A percentile compares a stretch with the other conserved stretches of the same genome.
Conservation (phyloP, 2,797 vertebrate species). For the Emydoidea blandingii region DNA sequence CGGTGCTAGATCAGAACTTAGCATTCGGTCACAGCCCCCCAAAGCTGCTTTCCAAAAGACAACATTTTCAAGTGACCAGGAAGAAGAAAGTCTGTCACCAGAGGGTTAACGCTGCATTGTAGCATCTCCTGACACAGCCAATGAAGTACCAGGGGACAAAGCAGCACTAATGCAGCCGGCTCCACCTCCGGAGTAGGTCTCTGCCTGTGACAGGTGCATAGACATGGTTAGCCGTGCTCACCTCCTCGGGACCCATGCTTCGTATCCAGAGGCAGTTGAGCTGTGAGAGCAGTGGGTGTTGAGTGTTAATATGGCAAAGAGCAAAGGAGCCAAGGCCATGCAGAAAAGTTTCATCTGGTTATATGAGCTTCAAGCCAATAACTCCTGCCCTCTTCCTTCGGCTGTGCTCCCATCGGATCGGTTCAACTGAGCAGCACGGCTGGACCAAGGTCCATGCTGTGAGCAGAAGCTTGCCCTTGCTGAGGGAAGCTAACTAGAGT, state of each 20-base stretch:
- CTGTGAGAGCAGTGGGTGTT: neutral
- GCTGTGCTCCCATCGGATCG: neutral
- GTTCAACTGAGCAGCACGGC: neutral
- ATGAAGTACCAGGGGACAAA: neutral
- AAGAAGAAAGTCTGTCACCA: neutral
- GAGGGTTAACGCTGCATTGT: neutral
- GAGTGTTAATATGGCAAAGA: neutral
- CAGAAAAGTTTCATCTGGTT: neutral
- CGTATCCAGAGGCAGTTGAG: neutral
- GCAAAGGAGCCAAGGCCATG: no score
- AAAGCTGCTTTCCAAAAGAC: neutral
- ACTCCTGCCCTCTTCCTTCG: neutral
- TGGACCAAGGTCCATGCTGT: neutral
- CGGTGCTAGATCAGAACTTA: neutral
- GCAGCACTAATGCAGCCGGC: neutral
- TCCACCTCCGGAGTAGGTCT: neutral
- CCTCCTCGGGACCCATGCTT: neutral
- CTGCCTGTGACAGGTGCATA: neutral
- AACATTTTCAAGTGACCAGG: neutral
- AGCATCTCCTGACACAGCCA: neutral
- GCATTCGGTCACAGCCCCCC: neutral
- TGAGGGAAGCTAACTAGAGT: conserved; percentile 52
- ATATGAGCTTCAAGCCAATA: neutral
- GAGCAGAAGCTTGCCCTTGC: conserved; percentile 65
- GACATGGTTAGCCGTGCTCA: neutral